Conservation (phyloP, 2,113 vertebrate species). For the Myiagra hebetior region DNA sequence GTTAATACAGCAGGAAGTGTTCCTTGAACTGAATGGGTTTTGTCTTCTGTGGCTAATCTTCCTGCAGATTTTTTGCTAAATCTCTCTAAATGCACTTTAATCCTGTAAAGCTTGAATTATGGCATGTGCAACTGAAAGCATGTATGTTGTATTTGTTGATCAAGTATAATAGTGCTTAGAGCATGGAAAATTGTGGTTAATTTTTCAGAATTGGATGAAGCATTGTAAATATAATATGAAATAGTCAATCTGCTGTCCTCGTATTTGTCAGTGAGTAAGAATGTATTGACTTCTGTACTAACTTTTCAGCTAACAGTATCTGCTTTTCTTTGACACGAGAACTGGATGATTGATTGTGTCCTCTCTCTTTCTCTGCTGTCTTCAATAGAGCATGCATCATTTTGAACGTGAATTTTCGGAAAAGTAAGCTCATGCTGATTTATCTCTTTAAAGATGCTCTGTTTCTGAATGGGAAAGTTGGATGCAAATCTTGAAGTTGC, state of each 20-base stretch:
- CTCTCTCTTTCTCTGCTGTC: slow-evolving; percentile 78
- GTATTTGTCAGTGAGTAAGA: neutral
- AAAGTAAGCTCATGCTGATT: slow-evolving; percentile 89
- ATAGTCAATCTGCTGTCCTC: neutral
- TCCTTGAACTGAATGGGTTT: neutral
- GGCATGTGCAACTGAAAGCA: neutral
- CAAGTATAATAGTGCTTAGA: neutral
- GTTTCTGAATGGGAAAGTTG: slow-evolving; percentile 64
- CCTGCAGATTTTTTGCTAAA: neutral
- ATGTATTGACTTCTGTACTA: neutral
- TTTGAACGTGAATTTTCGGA: slow-evolving; percentile 93
- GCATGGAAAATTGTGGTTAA: neutral
- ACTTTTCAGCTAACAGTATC: slow-evolving; percentile 41
- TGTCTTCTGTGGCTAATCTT: neutral
- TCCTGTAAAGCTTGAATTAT: neutral
- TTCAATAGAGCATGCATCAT: slow-evolving; percentile 96
- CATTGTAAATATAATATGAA: neutral
- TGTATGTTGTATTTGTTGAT: neutral
- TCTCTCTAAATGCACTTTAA: neutral
- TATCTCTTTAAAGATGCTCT: slow-evolving; percentile 83
- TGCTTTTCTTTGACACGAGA: slow-evolving; percentile 64
- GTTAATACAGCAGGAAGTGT: neutral
- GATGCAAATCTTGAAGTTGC: slow-evolving; percentile 30
- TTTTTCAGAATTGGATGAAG: neutral
- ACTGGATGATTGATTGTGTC: slow-evolving; percentile 72